Evolutionary conservation across 2,888 invertebrate genomes (phyloP), one percentile per base, ranked within the genome.

Genomic region (Quadroppia sp.): DNA sequence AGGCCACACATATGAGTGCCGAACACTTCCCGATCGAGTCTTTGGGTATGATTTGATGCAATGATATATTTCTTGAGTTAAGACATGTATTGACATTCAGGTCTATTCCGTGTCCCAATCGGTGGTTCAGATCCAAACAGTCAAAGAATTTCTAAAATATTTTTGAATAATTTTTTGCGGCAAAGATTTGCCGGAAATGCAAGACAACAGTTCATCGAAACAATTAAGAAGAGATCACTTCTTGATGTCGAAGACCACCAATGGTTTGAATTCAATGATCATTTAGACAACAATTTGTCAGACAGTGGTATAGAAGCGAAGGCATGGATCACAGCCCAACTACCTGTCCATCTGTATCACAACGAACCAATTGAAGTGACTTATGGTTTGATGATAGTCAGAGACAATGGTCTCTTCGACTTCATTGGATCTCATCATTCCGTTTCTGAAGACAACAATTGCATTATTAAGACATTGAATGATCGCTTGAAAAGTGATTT

Each of bases 341-440:
- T 48, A 9, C 20, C 48, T 7, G 61, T 64, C 36, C n/a, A 64
- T n/a, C n/a, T n/a, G 1, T 64, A 36, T 64, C n/a, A 64, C 17
- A 36, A 28, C 4, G n/a, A 64, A 36, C 2, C 25, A 17, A 36
- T 64, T 1, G 28, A 64, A 2, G 61, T 15, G 9, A 36, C 25
- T 3, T 67, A 67, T 23, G 67, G 67, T 32, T 23, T 67, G 23
- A 67, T 67, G 67, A 11, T 67, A 6, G 11, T 67, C 23, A 36
- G 67, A 67, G 42, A 42, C 13, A 32, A 67, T 13, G 67, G 67
- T 7, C 67, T 67, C 40, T 67, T 67, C 15, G 67, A 67, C 25
- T 67, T 67, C 32, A 17, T 67, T 23, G 67, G 23, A 11, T n/a
- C 40, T 1, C 13, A 36, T 67, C 40, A 9, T 15, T 13, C 20